Conservation (phyloP, 2,797 vertebrate genomes). For the Periparus ater region DNA sequence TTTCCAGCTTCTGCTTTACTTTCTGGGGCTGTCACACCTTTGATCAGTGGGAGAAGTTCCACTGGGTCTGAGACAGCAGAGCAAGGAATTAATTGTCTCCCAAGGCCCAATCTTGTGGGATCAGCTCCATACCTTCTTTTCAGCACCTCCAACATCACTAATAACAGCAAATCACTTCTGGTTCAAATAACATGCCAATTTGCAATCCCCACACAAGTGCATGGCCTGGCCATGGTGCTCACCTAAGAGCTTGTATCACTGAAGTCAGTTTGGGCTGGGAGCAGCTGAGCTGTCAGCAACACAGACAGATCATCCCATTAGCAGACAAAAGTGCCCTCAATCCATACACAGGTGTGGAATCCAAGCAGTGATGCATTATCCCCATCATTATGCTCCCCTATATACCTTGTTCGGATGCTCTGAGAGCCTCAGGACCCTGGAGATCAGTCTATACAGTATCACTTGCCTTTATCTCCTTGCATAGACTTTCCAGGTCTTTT, state of each 20-base stretch:
- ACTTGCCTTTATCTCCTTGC: not conserved
- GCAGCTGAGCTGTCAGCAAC: not conserved
- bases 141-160: not conserved
- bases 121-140: not conserved
- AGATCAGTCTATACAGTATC: rapidly evolving
- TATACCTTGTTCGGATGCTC: not conserved
- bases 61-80: not conserved
- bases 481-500: not conserved
- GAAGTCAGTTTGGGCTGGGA: not conserved
- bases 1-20: not conserved
- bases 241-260: not conserved
- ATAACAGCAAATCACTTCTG: not conserved
- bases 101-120: not conserved
- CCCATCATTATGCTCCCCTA: not conserved
- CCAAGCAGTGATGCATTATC: not conserved
- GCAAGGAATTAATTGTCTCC: not conserved
- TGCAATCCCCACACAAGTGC: not conserved
- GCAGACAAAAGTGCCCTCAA: not conserved
- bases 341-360: not conserved
- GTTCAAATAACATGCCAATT: not conserved
- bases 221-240: rapidly evolving
- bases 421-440: not conserved
- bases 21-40: not conserved
- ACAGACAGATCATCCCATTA: not conserved
- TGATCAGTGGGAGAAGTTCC: not conserved